Evolutionary conservation across 2,888 invertebrate species (phyloP).

Genomic region (Spilarctia lutea): DNA sequence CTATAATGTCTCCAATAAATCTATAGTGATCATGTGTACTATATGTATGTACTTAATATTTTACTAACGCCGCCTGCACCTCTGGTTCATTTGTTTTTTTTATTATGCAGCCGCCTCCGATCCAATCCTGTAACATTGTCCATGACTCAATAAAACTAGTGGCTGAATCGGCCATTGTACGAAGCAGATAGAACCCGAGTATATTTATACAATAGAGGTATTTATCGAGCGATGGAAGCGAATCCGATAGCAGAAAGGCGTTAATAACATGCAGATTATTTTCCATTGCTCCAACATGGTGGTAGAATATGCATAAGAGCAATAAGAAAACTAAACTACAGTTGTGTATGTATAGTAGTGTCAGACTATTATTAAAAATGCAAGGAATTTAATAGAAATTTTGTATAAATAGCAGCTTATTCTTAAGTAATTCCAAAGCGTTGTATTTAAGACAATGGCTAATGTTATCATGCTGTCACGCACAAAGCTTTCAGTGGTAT

Average conservation of each 20-base stretch:
- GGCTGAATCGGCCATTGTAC: background rate
- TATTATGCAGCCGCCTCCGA: background rate
- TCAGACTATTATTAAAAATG: background rate
- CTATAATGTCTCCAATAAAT: background rate
- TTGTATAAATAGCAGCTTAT: background rate
- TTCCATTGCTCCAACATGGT: background rate
- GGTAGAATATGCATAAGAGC: background rate
- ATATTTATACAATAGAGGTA: no score
- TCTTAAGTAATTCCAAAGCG: background rate
- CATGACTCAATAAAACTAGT: background rate
- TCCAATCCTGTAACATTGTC: background rate
- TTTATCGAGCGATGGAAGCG: background rate
- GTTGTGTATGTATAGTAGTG: no score
- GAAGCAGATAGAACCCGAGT: background rate
- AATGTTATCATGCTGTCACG: background rate
- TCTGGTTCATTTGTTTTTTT: background rate
- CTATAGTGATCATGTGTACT: no score
- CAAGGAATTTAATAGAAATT: background rate
- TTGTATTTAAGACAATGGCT: background rate
- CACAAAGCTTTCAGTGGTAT: constrained; percentile 12
- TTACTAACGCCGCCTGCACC: background rate
- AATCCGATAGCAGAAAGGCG: background rate
- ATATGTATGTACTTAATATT: no score
- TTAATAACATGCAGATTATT: background rate
- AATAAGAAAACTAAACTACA: background rate